A percentile compares a stretch with the other conserved stretches of the same genome.
Evolutionary conservation across 2,888 invertebrate species (phyloP).

Genomic region (Eulithis prunata): DNA sequence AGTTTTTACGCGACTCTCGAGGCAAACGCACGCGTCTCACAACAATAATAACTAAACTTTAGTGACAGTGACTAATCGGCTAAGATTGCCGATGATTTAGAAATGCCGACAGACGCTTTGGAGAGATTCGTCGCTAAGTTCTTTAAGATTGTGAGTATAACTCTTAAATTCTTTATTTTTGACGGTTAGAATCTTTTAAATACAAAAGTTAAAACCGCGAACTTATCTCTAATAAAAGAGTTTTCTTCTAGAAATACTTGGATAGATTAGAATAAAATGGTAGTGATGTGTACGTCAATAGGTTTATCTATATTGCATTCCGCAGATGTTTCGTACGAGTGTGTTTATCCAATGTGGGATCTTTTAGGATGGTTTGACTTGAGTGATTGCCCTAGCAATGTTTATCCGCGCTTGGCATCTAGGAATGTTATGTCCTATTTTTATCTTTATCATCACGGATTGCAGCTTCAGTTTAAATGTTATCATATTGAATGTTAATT

Average conservation of each 20-base stretch:
- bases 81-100: slow-evolving; percentile 40
- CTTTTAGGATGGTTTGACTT: slow-evolving; percentile 17
- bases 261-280: too few species aligned
- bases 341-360: slow-evolving; percentile 24
- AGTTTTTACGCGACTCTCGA: slow-evolving; percentile 33
- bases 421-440: slow-evolving; percentile 8
- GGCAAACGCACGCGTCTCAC: slow-evolving; percentile 31
- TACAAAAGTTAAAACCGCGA: too few species aligned
- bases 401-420: slow-evolving; percentile 18
- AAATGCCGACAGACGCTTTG: slow-evolving; percentile 65
- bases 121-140: slow-evolving; percentile 63
- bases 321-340: slow-evolving; percentile 16
- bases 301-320: slow-evolving; percentile 20
- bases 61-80: slow-evolving; percentile 34
- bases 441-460: not conserved
- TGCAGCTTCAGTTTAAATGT: too few species aligned
- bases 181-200: too few species aligned
- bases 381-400: slow-evolving; percentile 7
- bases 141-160: slow-evolving; percentile 59
- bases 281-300: not conserved
- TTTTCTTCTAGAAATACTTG: too few species aligned
- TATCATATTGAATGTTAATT: not conserved
- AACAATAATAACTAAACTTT: slow-evolving; percentile 7
- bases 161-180: too few species aligned
- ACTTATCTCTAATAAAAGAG: too few species aligned